Evolutionary conservation across 2,797 vertebrate species (phyloP), one percentile per base, ranked within the genome.

Genomic region (Cetoscarus ocellatus): DNA sequence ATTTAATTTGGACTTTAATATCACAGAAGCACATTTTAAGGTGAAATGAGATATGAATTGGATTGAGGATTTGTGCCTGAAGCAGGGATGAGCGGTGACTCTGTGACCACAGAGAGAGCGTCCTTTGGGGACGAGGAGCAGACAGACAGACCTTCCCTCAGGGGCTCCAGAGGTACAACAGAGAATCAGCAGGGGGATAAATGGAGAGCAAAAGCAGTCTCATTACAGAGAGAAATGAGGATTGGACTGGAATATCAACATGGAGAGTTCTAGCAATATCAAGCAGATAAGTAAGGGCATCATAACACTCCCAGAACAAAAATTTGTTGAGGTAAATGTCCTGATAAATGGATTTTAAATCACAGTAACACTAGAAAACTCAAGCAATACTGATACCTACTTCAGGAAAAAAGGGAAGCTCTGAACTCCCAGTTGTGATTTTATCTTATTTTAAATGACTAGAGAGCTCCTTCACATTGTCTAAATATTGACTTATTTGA

Each of bases 71-170:
- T 65, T 53, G 44, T 40, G 62, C 8, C 83, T 69, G 48, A 42
- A 73, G 35, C 11, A 67, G 54, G 55, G 34, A 49, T 61, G 55
- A 53, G 44, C 72, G 38, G 40, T 57, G 73, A 82, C 51, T 73
- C 38, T 56, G 72, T 56, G 55, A 43, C 62, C 71, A 19, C 38
- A 56, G 51, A 75, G 59, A 64, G 42, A 82, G 69, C 64, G 56
- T 66, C 71, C 73, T 71, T 53, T 61, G 73, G 84, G 72, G 73
- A 66, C 45, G 61, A 78, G 70, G 52, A 71, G 68, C 74, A 79
- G 65, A 65, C 45, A 70, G 59, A 11, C 58, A 13, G 57, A 34
- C 42, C 55, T 77, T 66, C 77, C 55, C 49, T 36, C 6, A 0
- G 42, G 76, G 76, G 63, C 54, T 75, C 64, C 54, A 54, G n/a